Conservation (phyloP, 2,113 vertebrate species). For the Uria aalge region DNA sequence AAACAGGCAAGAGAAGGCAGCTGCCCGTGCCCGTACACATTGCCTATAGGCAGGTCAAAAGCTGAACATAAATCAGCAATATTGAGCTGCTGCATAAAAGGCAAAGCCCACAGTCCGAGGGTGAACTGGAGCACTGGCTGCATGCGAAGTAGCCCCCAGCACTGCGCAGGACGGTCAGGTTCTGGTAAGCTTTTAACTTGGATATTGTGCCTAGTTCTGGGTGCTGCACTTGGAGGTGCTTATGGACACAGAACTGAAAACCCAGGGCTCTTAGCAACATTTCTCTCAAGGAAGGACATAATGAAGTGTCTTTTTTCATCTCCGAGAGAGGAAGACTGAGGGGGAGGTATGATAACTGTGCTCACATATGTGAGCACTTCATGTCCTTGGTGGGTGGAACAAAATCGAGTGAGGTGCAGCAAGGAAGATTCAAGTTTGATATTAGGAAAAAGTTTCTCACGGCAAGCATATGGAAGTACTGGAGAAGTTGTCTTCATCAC, state of each 20-base stretch:
- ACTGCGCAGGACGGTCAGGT: fast-evolving
- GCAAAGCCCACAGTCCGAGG: not conserved
- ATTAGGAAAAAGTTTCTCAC: not conserved
- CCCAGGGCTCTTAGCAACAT: not conserved
- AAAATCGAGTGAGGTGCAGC: not conserved
- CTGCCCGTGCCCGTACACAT: not conserved
- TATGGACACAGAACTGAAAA: not conserved
- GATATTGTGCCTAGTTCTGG: not conserved
- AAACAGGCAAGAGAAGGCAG: not conserved
- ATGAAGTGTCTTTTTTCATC: not conserved
- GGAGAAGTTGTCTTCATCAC: not conserved
- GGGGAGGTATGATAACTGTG: not conserved
- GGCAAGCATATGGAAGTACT: not conserved
- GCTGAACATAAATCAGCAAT: not conserved
- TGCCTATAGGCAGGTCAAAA: not conserved
- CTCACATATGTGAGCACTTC: not conserved
- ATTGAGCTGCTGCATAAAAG: not conserved
- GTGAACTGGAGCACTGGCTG: not conserved
- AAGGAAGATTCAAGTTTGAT: not conserved
- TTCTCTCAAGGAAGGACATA: not conserved
- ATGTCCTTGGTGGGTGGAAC: fast-evolving
- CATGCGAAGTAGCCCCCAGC: fast-evolving
- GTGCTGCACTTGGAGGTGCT: fast-evolving
- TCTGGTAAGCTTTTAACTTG: not conserved
- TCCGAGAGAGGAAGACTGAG: not conserved